These are phyloP conservation scores for Eupithecia pulchellata DNA, from an alignment of 2,888 invertebrate species.

Conservation along the genomic window DNA sequence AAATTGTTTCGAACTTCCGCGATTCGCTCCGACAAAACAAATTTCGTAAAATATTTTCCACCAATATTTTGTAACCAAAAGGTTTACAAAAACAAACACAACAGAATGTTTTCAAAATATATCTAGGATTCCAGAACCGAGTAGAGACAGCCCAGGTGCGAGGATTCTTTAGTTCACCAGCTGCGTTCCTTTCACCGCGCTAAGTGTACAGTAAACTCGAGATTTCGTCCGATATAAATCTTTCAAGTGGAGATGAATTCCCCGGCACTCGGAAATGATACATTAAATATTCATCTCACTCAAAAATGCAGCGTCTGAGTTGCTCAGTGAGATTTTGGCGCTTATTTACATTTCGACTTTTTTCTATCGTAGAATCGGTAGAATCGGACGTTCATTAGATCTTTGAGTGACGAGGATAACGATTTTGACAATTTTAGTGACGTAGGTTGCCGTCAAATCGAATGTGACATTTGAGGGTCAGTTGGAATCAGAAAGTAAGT, in stretches of 20 bases:
- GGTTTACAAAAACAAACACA: neutral
- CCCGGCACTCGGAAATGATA: constrained; percentile 77
- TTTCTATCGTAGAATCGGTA: constrained; percentile 41
- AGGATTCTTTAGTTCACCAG: constrained; percentile 12
- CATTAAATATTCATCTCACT: constrained; percentile 79
- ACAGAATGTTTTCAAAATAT: neutral
- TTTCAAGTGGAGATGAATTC: constrained; percentile 79
- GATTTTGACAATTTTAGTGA: neutral
- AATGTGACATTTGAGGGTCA: neutral
- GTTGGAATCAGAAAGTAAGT: neutral
- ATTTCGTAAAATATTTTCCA: neutral
- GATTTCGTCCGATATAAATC: constrained; percentile 80
- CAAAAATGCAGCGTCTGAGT: constrained; percentile 78
- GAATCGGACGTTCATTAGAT: constrained; percentile 29
- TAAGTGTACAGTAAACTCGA: constrained; percentile 63
- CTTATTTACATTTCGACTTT: constrained; percentile 51
- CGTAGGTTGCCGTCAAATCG: neutral
- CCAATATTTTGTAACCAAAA: neutral
- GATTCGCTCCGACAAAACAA: neutral
- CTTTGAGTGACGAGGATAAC: neutral
- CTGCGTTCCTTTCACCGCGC: constrained; percentile 9
- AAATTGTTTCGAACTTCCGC: neutral
- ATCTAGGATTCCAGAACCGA: neutral
- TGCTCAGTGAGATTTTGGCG: constrained; percentile 58
- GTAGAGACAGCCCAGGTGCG: no score